Base-by-base conservation (phyloP, 2,113 vertebrate species). In the Cephalopterus ornatus region DNA sequence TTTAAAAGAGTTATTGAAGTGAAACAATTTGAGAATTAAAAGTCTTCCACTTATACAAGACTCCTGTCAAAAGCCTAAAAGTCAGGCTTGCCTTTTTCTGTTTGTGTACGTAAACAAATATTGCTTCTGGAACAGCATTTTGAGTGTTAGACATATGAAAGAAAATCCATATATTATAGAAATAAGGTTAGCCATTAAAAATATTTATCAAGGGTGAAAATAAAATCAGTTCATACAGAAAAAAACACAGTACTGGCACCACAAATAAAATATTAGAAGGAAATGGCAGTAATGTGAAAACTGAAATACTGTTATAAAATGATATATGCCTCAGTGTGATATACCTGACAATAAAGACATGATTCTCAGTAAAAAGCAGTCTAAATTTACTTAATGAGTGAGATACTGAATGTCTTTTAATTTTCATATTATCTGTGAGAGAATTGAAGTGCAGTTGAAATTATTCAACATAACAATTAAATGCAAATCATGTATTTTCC, bases 21-120 rank as follows among this genome's bases (percentile, higher is more conserved):
- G 99, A 99, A 99, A 99, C 99, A 99, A 99, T 99, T 99, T 99
- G 99, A 99, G 99, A 99, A 99, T 99, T 99, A 99, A 99, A 99
- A 99, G 99, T 99, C 99, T 99, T 99, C 99, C 99, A 99, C 99
- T 99, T 99, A 99, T 99, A 99, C 98, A 98, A 98, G 99, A 98
- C 98, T 99, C 98, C 99, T 99, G 99, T 99, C 99, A 99, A 99
- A 99, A 98, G 98, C 99, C 99, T 98, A 95, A 98, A 98, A 98
- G 97, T 98, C 98, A 98, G 97, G 90, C 96, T 98, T 98, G 89
- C 97, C 78, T 97, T 97, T 97, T 98, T 96, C 97, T 97, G 94
- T 98, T 98, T 97, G 95, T 97, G 87, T 96, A 82, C 37, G 35
- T 91, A 96, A 97, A 97, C 95, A 98, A 97, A 95, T 85, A 94